A percentile compares a stretch with the other conserved stretches of the same genome.
These are phyloP conservation scores for Eupeodes corollae DNA, from an alignment of 1,140 invertebrate genomes.

Conservation along the genomic window DNA sequence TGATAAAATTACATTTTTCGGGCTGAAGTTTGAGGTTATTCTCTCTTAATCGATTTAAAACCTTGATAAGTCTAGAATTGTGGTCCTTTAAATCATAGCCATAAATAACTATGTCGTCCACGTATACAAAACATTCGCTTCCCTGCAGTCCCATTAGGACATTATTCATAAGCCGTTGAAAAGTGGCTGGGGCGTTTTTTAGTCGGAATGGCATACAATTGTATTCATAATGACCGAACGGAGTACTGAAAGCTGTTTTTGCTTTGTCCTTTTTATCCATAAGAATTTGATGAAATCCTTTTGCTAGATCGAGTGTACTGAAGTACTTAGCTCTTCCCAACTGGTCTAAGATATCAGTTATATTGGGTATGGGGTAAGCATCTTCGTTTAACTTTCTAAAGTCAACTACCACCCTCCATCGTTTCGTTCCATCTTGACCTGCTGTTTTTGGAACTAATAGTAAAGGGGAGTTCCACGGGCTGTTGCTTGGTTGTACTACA, in stretches of 20 bases:
- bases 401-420: conserved; percentile 27
- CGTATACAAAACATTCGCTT: conserved; percentile 4
- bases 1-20: no score
- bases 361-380: conserved; percentile 39
- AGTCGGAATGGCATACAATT: conserved; percentile 14
- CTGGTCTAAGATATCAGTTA: conserved; percentile 35
- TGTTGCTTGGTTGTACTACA: conserved; percentile 2
- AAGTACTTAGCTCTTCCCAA: conserved; percentile 34
- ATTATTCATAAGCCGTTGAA: conserved; percentile 21
- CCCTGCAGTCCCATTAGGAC: neutral
- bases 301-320: conserved; percentile 32
- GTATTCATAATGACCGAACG: conserved; percentile 13
- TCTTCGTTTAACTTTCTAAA: conserved; percentile 38
- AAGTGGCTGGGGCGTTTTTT: conserved; percentile 13
- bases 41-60: conserved; percentile 13
- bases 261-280: conserved; percentile 20
- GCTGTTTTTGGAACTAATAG: conserved; percentile 10
- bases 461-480: conserved; percentile 4
- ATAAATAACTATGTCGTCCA: conserved; percentile 9
- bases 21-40: conserved; percentile 23
- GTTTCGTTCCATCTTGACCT: neutral
- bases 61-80: conserved; percentile 12
- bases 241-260: conserved; percentile 37
- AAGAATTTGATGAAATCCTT: conserved; percentile 40
- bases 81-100: conserved; percentile 9